Conservation (phyloP, 2,797 vertebrate species). For the Ibycter americanus region DNA sequence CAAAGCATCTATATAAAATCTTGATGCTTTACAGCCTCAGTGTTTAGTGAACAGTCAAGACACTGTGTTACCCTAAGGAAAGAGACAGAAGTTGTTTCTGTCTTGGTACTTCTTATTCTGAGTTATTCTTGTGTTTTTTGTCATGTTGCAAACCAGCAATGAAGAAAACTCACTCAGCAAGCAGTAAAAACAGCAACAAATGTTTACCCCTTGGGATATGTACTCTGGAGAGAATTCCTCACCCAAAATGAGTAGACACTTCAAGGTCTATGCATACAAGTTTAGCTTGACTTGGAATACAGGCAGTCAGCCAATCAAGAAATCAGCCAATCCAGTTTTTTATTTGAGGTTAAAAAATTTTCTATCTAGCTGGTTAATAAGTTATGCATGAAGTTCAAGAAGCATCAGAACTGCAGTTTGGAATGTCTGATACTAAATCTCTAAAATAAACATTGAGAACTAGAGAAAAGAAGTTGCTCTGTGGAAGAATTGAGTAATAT, state of each 20-base stretch:
- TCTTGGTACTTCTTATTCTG: conserved; percentile 10
- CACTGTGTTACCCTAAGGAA: conserved; percentile 16
- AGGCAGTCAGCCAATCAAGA: conserved; percentile 22
- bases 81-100: conserved; percentile 31
- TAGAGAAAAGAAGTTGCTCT: conserved; percentile 11
- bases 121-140: conserved; percentile 37
- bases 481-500: not conserved
- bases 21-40: not conserved
- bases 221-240: conserved; percentile 46
- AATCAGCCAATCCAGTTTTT: not conserved
- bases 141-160: conserved; percentile 43
- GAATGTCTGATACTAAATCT: conserved; percentile 51
- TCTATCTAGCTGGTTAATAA: conserved; percentile 4
- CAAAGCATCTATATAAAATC: not conserved
- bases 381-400: not conserved
- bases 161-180: conserved; percentile 55
- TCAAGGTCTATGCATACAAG: not conserved
- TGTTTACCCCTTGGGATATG: conserved; percentile 64
- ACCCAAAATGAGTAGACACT: conserved; percentile 36
- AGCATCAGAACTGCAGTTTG: not conserved
- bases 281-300: not conserved
- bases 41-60: not conserved
- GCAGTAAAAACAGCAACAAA: conserved; percentile 54
- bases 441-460: conserved; percentile 35
- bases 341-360: not conserved